Percentiles rank a stretch among this genome's conserved stretches.
These are phyloP conservation scores for Campylorhamphus procurvoides DNA, from an alignment of 2,113 vertebrate species.

Conservation along the genomic window DNA sequence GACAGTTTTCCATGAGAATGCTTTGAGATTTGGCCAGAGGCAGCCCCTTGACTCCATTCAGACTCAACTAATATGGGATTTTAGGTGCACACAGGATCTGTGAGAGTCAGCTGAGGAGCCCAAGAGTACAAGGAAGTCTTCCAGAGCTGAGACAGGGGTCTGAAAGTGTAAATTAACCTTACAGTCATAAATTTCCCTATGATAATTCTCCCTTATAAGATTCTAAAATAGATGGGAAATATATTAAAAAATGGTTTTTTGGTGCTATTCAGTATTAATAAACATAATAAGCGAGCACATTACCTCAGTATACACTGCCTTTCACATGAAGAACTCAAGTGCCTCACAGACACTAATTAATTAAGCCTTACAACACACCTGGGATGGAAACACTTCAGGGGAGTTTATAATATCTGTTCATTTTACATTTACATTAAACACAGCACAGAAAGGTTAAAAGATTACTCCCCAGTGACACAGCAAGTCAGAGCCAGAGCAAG, in stretches of 20 bases:
- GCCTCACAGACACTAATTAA: conserved; percentile 18
- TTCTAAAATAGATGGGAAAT: background rate
- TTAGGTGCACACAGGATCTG: background rate
- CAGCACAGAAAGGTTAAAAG: conserved; percentile 4
- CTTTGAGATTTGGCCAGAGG: background rate
- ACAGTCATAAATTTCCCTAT: background rate
- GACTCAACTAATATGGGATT: background rate
- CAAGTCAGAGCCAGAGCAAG: background rate
- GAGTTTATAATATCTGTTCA: conserved; percentile 3
- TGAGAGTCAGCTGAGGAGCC: background rate
- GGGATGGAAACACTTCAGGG: conserved; percentile 5
- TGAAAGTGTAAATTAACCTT: background rate
- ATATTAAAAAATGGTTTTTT: background rate
- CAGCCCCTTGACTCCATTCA: background rate
- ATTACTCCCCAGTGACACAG: background rate
- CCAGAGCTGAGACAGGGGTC: background rate
- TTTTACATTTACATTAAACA: conserved; percentile 18
- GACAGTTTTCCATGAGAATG: background rate
- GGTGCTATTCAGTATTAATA: background rate
- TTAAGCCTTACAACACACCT: conserved; percentile 32
- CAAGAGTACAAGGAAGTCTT: background rate
- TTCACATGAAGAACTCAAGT: background rate
- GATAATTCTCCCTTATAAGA: background rate
- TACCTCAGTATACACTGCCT: background rate
- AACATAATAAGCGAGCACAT: background rate